Evolutionary conservation across 1,140 invertebrate species (phyloP).

Genomic region (Zaprionus nigranus): DNA sequence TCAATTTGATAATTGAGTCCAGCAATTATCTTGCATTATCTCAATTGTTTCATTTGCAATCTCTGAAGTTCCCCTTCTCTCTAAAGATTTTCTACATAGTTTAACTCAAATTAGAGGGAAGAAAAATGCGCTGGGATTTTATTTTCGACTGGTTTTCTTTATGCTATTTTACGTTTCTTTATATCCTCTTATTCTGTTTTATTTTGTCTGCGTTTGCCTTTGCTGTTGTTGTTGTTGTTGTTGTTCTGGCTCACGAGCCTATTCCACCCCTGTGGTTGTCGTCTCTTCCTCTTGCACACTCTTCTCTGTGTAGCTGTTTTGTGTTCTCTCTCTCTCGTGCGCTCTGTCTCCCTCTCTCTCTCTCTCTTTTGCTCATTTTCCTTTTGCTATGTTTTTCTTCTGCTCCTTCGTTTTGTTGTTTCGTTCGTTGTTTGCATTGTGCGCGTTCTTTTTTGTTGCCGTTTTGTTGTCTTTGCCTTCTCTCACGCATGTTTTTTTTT

Average conservation of each 20-base stretch:
- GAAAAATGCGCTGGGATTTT: conserved; percentile 3
- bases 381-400: conserved; percentile 40
- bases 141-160: conserved; percentile 27
- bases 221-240: conserved; percentile 13
- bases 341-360: conserved; percentile 5
- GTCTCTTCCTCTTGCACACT: background rate
- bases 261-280: conserved; percentile 37
- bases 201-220: conserved; percentile 4
- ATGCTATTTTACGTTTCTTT: background rate
- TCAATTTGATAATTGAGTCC: background rate
- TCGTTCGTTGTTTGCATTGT: conserved; percentile 53
- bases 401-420: conserved; percentile 47
- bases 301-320: background rate
- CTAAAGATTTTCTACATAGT: background rate
- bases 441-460: conserved; percentile 35
- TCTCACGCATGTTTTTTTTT: conserved; percentile 64
- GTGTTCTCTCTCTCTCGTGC: conserved; percentile 13
- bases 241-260: conserved; percentile 35
- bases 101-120: background rate
- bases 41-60: background rate
- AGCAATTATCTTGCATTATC: background rate
- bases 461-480: conserved; percentile 43
- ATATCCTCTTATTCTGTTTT: conserved; percentile 10
- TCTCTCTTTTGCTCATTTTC: conserved; percentile 28
- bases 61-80: background rate